Evolutionary conservation across 2,797 vertebrate species (phyloP), one percentile per base, ranked within the genome.

Genomic region (Chiroxiphia lanceolata): DNA sequence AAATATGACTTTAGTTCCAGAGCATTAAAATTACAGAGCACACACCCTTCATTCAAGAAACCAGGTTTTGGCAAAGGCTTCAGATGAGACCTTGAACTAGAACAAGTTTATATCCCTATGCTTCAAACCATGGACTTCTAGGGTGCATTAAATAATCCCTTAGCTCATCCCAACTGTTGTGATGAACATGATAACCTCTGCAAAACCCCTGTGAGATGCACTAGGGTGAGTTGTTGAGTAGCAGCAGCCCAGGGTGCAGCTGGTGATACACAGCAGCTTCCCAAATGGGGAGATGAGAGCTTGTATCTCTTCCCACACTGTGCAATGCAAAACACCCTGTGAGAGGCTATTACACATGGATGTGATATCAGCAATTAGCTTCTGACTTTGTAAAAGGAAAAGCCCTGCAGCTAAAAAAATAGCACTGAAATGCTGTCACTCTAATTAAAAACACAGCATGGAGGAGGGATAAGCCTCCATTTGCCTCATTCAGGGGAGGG

Each of bases 341-440:
- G 50, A 96, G 44, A 89, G 82, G 56, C 2, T 25, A 94, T 91
- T 88, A 65, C 56, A 47, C n/a, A 27, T 42, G 76, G 63, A 81
- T 87, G 77, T 34, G 68, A 7, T 74, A 87, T 70, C 88, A 90
- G 61, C 94, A 94, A 93, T 97, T 96, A 94, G 91, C 95, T 91
- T 83, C 68, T 90, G 87, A 47, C 93, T 89, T 11, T n/a, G 18
- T 69, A 51, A 92, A 91, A 90, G 61, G 75, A 80, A 85, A 93
- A 93, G 61, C 72, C 96, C 80, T 92, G 90, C 79, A 90, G 93
- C 94, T 94, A 89, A 80, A 34, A 48, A 78, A 64, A 77, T 72
- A 82, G 21, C 34, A 17, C 48, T 38, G 83, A 83, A 87, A 83
- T 3, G 5, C 57, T 91, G 83, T 72, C 72, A 79, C 71, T 84